Conservation (phyloP, 2,113 vertebrate genomes). For the Synchiropus splendidus region DNA sequence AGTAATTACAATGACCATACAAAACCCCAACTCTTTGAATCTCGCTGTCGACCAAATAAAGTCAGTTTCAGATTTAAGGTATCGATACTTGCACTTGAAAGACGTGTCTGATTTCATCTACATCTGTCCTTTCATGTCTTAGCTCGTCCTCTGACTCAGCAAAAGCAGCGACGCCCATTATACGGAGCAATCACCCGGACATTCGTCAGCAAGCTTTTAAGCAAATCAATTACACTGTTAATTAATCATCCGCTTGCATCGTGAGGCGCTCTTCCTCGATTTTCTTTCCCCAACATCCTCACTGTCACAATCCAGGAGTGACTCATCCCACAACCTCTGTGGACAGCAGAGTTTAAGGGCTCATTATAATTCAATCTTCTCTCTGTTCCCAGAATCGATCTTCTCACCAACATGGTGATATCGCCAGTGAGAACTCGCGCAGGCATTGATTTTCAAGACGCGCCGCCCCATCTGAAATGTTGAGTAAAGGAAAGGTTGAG, state of each 20-base stretch:
- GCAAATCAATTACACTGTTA: constrained; percentile 53
- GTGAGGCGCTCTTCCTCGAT: constrained; percentile 41
- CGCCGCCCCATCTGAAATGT: no score
- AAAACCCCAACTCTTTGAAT: no score
- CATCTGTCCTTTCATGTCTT: no score
- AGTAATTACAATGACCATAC: no score
- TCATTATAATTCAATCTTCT: constrained; percentile 61
- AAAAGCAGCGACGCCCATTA: no score
- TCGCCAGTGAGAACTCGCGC: constrained; percentile 36
- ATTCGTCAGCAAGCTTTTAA: constrained; percentile 29
- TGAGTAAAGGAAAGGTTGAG: no score
- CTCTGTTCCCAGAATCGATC: constrained; percentile 58
- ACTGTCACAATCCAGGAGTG: constrained; percentile 2
- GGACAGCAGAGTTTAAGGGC: constrained; percentile 18
- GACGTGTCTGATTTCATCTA: no score
- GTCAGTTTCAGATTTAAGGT: no score
- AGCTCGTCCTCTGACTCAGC: no score
- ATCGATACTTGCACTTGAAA: no score
- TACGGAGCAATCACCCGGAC: neutral
- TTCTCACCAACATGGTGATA: constrained; percentile 14
- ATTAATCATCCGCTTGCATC: constrained; percentile 37
- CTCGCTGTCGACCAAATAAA: no score
- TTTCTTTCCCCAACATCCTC: neutral
- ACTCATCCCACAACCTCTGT: constrained; percentile 5
- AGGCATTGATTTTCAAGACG: no score